Evolutionary conservation across 2,113 vertebrate genomes (phyloP), one percentile per base, ranked within the genome.

Genomic region (Australoheros scitulus): DNA sequence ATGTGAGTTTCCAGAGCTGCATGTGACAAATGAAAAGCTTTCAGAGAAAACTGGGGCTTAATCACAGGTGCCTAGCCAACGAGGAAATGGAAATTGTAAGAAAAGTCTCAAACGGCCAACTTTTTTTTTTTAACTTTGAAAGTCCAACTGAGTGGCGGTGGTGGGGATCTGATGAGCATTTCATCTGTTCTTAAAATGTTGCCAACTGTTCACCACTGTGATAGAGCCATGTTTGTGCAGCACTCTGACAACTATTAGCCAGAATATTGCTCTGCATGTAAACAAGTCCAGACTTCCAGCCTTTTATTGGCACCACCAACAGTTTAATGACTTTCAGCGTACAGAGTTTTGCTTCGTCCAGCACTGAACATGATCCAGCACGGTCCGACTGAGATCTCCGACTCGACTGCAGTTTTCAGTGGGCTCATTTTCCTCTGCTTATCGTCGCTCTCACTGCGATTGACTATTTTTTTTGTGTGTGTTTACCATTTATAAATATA

Each of bases 1-100:
- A 58, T 82, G 60, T 57, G 55, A 26, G 2, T 55, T 84, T 82
- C 79, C n/a, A 76, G 61, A 76, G 78, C 64, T 50, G 15, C 18
- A 2, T 26, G 17, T 11, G 57, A 43, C 34, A 41, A 65, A 26
- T 26, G 2, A 78, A 72, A 75, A 50, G 0, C 38, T 64, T 79
- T 76, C 5, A 80, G 58, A 56, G 38, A 47, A 56, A 70, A 14
- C 36, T 15, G 38, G 3, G 2, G 10, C 24, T 36, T 61, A 36
- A 60, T 61, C 34, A 24, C 78, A 47, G 61, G 38, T 50, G 43
- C n/a, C 26, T 11, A 18, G 14, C 1, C 0, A 5, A 64, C 6
- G 2, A 58, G 17, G 64, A 59, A 59, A 8, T 0, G 22, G 36
- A n/a, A 11, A 17, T 22, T 2, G 29, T 1, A 18, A 60, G 14